Percentiles rank a stretch among this genome's conserved stretches.
Evolutionary conservation across 2,113 vertebrate genomes (phyloP).

Genomic region (Ceyx margarethae): DNA sequence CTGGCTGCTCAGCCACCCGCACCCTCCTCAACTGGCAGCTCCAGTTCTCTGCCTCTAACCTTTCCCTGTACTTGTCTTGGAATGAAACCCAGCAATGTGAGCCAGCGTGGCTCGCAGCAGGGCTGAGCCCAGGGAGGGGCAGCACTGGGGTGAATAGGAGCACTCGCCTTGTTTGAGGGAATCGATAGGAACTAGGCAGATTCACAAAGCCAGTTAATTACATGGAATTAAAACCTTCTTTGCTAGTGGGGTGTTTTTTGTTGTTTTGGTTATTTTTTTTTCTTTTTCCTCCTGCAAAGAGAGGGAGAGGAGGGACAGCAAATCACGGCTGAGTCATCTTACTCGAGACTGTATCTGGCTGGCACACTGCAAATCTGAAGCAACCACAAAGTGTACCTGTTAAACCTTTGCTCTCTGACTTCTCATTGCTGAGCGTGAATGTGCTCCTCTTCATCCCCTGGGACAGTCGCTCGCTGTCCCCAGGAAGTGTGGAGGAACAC

Average conservation of each 20-base stretch:
- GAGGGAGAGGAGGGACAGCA: constrained; percentile 8
- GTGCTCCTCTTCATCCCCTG: not conserved
- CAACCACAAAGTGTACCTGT: not conserved
- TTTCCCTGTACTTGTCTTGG: not conserved
- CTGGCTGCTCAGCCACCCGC: not conserved
- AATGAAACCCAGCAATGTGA: rapidly evolving
- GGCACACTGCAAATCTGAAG: not conserved
- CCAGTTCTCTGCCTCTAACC: not conserved
- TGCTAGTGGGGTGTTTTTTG: not conserved
- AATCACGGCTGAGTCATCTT: not conserved
- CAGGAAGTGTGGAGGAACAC: not conserved
- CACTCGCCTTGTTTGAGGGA: not conserved
- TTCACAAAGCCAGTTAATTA: constrained; percentile 51
- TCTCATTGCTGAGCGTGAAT: not conserved
- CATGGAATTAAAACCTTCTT: not conserved
- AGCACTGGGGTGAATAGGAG: not conserved
- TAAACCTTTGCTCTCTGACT: not conserved
- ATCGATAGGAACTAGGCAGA: not conserved
- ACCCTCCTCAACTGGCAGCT: not conserved
- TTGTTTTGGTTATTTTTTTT: not conserved
- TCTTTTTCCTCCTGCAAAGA: not conserved
- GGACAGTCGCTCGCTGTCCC: not conserved
- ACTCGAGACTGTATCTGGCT: not conserved
- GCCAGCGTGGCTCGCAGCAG: not conserved
- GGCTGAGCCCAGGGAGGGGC: constrained; percentile 26